Evolutionary conservation across 2,888 invertebrate species (phyloP), one percentile per base, ranked within the genome.

Genomic region (Gasteruption jaculator): DNA sequence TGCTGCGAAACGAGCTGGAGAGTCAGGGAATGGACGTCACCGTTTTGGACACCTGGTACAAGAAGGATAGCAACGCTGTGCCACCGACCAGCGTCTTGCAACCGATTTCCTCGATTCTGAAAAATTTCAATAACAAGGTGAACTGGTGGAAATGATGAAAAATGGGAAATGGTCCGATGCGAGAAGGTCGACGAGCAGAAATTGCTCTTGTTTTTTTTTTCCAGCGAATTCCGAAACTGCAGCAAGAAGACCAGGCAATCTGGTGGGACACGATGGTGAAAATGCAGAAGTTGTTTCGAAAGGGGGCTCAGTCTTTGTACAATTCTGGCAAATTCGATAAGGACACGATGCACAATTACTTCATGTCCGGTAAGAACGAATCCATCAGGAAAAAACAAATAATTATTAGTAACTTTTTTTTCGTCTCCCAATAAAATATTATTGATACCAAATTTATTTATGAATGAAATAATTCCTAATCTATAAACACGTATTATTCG

Each of bases 181-280:
- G n/a, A n/a, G n/a, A n/a, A n/a, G n/a, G n/a, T n/a, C n/a, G n/a
- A 38, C 33, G 19, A 32, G 31, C 31, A 21, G 10, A 15, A 39
- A 38, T 12, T 33, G 10, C 10, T 33, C 35, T 22, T 16, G 29
- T 25, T 41, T 31, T 34, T 44, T 30, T 29, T 32, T 42, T 43
- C 19, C 64, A 92, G 91, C 80, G 93, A 53, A 91, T 93, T 32
- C 93, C 93, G 0, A 93, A 94, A 71, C 74, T 94, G 18, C 95
- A 96, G 79, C 91, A 91, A 5, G 92, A 93, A 64, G 96, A 97
- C 68, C 95, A 96, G 66, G 91, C 88, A 0, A 82, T 91, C 16
- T 97, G 97, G 96, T 97, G 96, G 97, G 94, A 94, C 62, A 95
- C 92, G 0, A 79, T 97, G 43, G 84, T 83, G 25, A 94, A 93